phyloP scores from a whole-genome alignment of 1,140 invertebrate species.

The Drosophila jambulina region DNA sequence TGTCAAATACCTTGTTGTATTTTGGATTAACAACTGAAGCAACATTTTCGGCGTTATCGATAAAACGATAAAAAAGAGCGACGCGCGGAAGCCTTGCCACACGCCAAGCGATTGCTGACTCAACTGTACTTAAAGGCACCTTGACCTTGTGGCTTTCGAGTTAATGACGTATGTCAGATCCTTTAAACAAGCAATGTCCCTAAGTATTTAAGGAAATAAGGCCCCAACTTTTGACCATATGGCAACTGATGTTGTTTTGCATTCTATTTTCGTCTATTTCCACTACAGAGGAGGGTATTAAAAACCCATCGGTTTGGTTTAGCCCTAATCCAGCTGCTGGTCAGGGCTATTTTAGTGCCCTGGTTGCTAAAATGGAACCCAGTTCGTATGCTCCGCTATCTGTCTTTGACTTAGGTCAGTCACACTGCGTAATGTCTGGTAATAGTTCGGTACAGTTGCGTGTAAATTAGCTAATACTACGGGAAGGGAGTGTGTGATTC shows the following conservation, averaged over 20 bases:
- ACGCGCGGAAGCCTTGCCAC: slow-evolving; percentile 49
- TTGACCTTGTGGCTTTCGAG: slow-evolving; percentile 16
- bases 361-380: slow-evolving; percentile 16
- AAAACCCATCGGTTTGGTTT: slow-evolving; percentile 38
- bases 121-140: slow-evolving; percentile 14
- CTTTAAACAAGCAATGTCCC: neutral
- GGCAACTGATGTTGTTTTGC: slow-evolving; percentile 11
- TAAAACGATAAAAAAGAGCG: slow-evolving; percentile 22
- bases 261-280: slow-evolving; percentile 31
- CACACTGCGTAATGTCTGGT: slow-evolving; percentile 1
- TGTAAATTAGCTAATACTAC: slow-evolving; percentile 2
- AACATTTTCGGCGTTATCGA: slow-evolving; percentile 57
- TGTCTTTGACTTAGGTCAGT: slow-evolving; percentile 38
- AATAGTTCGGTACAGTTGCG: slow-evolving; percentile 6
- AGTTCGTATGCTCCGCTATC: neutral
- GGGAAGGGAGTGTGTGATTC: slow-evolving; percentile 15
- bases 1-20: slow-evolving; percentile 76
- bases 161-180: neutral
- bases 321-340: slow-evolving; percentile 14
- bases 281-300: slow-evolving; percentile 1
- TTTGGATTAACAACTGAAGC: slow-evolving; percentile 69
- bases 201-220: slow-evolving; percentile 8
- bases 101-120: slow-evolving; percentile 37
- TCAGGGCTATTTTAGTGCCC: slow-evolving; percentile 28
- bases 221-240: slow-evolving; percentile 16